phyloP scores from a whole-genome alignment of 2,797 vertebrate species.

The Carcharodon carcharias region DNA sequence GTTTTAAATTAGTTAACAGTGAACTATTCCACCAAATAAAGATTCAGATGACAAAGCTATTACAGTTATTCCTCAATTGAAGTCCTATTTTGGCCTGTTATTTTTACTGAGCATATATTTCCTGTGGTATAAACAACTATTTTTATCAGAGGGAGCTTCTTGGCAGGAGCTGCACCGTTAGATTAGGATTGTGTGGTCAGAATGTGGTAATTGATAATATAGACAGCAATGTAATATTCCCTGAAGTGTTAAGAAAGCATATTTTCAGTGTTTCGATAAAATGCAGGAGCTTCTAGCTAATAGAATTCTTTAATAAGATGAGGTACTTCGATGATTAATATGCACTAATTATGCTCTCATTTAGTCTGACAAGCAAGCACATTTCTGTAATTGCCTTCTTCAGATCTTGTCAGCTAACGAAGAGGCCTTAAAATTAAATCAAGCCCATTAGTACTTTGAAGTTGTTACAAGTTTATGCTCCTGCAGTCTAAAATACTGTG shows the following conservation, averaged over 20 bases:
- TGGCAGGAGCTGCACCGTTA: background rate
- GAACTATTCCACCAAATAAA: background rate
- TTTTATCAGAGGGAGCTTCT: background rate
- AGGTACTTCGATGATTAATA: constrained; percentile 29
- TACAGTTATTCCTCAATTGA: background rate
- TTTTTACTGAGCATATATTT: background rate
- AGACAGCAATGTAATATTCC: background rate
- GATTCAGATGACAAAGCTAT: background rate
- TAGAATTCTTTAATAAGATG: background rate
- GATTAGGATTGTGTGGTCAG: background rate
- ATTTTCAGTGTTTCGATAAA: constrained; percentile 1
- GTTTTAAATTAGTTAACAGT: background rate
- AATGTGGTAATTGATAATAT: too few species aligned
- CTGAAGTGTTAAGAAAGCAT: background rate
- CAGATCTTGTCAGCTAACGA: constrained; percentile 31
- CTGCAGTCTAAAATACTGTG: background rate
- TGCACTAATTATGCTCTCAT: constrained; percentile 18
- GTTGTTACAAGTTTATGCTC: background rate
- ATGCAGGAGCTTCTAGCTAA: background rate
- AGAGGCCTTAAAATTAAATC: constrained; percentile 32
- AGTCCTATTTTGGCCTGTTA: background rate
- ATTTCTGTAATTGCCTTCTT: constrained; percentile 37
- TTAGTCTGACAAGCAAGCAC: constrained; percentile 30
- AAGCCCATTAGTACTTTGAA: background rate
- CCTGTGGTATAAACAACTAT: background rate